Base-by-base conservation (phyloP, 2,888 invertebrate genomes). In the Luffia ferchaultella region DNA sequence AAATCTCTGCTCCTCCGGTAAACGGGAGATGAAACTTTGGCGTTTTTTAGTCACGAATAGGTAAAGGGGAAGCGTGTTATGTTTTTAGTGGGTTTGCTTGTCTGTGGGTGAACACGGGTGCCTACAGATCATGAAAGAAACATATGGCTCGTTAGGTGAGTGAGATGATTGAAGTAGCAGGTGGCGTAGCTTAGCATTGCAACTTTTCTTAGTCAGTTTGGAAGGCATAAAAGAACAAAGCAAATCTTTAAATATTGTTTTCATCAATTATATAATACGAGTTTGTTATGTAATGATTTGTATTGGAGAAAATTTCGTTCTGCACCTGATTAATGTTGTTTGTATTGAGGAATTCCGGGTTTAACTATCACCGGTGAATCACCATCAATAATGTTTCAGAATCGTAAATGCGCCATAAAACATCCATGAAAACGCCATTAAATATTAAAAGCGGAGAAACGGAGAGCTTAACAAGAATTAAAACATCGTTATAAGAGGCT, bases 401-500 rank as follows among this genome's bases (percentile, higher is more conserved):
- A 77, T 74, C 71, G 72, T 75, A 74, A 82, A 76, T 76, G 77
- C 72, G 79, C 78, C 72, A 78, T 83, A 79, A 80, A 80, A 80
- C 76, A 74, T 70, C 75, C 73, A 82, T 83, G 79, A 82, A 82
- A 83, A 78, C 71, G 75, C 75, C 77, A 80, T 83, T 80, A 83
- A 83, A 83, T 83, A 82, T 83, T 83, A 80, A 83, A 83, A 83
- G 79, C 79, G 80, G 77, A 80, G 78, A 78, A 83, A 80, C 76
- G 78, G 74, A 83, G 80, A 83, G 80, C 83, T 83, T 80, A 80
- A 83, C 82, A 83, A 78, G 82, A 76, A 83, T 82, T 83, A 82
- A 82, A 82, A 82, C 82, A 79, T 80, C 80, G 82, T 77, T 78
- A 76, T 73, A 73, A 76, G 73, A 76, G 73, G 74, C 74, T 70